Base-by-base conservation (phyloP, 2,888 invertebrate species). In the Artemia sp. region DNA sequence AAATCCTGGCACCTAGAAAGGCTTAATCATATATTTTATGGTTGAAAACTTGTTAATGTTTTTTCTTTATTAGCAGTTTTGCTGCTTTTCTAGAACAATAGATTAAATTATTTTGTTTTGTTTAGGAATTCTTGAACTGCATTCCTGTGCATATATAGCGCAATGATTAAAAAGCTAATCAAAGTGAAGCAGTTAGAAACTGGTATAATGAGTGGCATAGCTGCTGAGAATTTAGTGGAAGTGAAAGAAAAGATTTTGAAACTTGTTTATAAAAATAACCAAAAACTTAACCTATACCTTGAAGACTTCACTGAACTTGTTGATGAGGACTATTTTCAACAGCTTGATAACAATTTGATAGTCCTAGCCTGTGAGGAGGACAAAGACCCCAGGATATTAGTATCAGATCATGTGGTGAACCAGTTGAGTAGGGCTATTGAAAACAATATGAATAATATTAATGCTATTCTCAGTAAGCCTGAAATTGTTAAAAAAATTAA, bases 261-360 rank as follows among this genome's bases (percentile, higher is more conserved):
- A n/a, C n/a, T 24, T 10, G n/a, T 24, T 58, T 24, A 19, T n/a
- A 58, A 58, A 58, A 9, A 58, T 10, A 52, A 51, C 1, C 51
- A 38, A 38, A 51, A 53, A n/a, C 12, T 14, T 14, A 64, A 12
- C 58, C 52, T 19, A 51, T 69, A 51, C 53, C 67, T 70, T 5
- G 69, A 70, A 66, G 88, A 89, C 78, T 88, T 88, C 69, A 86
- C 86, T 51, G 80, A 83, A 74, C 83, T 89, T 19, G 84, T 85
- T 67, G 87, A 86, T 74, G 87, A 90, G 74, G 88, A 87, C 52
- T 91, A 90, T 77, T 85, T 90, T 74, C 79, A 81, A 72, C 87
- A 87, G 0, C 76, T 91, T 70, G 85, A 87, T 68, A 79, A 88
- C 0, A 90, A 91, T 77, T 88, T 88, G 0, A 80, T 89, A 14